phyloP scores from a whole-genome alignment of 2,113 vertebrate species.

The Rattus norvegicus region GRCr8 NC_086037.1:51091001-51091500 shows the following conservation, averaged over 20 bases:
- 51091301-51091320: background rate
- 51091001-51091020: background rate
- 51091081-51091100: conserved; percentile 36
- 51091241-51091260: conserved; percentile 7
- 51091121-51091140: conserved; percentile 23
- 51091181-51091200: background rate
- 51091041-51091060: conserved; percentile 25
- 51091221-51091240: conserved; percentile 8
- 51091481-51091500: background rate
- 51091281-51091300: conserved; percentile 5
- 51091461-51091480: too few relatives aligned
- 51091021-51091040: conserved; percentile 26
- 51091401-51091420: background rate
- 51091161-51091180: conserved; percentile 23
- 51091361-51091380: background rate
- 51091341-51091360: background rate
- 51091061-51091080: background rate
- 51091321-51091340: conserved; percentile 16
- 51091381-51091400: background rate
- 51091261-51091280: conserved; percentile 43
- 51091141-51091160: background rate
- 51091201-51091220: background rate
- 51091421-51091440: too few relatives aligned
- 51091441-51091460: background rate
- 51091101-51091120: conserved; percentile 39